Base-by-base conservation (phyloP, 2,797 vertebrate genomes). In the Synaphobranchus kaupii region DNA sequence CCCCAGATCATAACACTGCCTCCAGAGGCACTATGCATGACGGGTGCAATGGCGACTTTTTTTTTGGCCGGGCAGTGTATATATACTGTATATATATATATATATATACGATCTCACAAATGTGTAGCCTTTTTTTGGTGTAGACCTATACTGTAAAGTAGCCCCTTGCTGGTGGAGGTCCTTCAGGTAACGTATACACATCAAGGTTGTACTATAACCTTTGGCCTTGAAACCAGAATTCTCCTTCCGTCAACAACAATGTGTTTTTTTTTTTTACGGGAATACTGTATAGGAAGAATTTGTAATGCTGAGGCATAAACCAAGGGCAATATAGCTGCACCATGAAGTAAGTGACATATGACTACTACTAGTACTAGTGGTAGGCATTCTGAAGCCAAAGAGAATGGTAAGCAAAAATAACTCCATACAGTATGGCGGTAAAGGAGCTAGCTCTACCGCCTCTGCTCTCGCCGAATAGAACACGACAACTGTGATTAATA, bases 401-500 rank as follows among this genome's bases (percentile, higher is more conserved):
- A 83, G 28, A 17, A 56, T 34, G 28, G 4, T 54, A 9, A 56
- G 15, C 28, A 54, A 83, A 83, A 82, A 15, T n/a, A 50, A 20
- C 25, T 68, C 63, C 63, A 28, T 4, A 83, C 56, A 56, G 15
- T 56, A 17, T 17, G 28, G 81, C 28, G 13, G 50, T n/a, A 25
- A 20, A 68, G 54, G 34, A 56, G 66, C 34, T 52, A 56, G 50
- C 50, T 76, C 17, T 48, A 80, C 47, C 63, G 54, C 58, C 76
- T 78, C 87, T 63, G 90, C 89, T 83, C 44, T 60, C 20, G 84
- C 87, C 86, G 22, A 87, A 86, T 90, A 90, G 39, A 85, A 86
- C 60, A 50, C 66, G 63, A 87, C 85, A 89, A 31, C 73, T 78
- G 85, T 90, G 89, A 89, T 88, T 81, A 58, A 89, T 88, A 88